Conservation (phyloP, 1,140 invertebrate species). For the Phocides pigmalion region DNA sequence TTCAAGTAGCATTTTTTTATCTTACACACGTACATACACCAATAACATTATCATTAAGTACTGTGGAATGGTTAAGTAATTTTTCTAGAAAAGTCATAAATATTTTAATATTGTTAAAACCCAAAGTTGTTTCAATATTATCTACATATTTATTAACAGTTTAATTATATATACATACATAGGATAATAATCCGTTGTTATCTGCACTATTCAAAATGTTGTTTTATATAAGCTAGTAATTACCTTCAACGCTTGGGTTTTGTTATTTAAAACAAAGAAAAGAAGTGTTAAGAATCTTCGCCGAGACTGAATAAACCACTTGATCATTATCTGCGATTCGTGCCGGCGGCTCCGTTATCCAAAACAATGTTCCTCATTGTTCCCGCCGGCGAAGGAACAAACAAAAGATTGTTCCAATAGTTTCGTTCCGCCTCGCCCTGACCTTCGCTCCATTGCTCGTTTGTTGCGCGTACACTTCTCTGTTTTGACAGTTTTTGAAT, state of each 20-base stretch:
- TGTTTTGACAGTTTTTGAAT: not conserved
- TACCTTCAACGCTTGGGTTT: constrained; percentile 14
- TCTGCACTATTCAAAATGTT: not conserved
- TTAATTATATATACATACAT: not conserved
- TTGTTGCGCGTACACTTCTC: constrained; percentile 1
- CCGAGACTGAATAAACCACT: constrained; percentile 31
- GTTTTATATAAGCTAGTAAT: constrained; percentile 15
- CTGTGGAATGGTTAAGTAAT: no score
- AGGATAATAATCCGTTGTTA: not conserved
- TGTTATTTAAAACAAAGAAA: constrained; percentile 18
- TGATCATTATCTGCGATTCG: constrained; percentile 31
- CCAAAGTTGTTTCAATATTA: no score
- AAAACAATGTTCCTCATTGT: constrained; percentile 33
- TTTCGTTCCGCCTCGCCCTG: constrained; percentile 21
- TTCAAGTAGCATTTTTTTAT: no score
- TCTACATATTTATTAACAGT: no score
- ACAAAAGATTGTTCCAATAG: constrained; percentile 30
- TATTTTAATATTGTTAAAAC: no score
- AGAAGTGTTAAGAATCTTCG: constrained; percentile 18
- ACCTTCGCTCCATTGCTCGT: constrained; percentile 21
- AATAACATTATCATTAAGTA: no score
- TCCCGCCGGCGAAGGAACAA: constrained; percentile 18
- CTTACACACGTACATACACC: no score
- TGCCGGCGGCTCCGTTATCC: constrained; percentile 27
- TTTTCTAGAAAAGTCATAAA: no score